phyloP scores from a whole-genome alignment of 2,888 invertebrate species.

The Cotesia congregata region DNA sequence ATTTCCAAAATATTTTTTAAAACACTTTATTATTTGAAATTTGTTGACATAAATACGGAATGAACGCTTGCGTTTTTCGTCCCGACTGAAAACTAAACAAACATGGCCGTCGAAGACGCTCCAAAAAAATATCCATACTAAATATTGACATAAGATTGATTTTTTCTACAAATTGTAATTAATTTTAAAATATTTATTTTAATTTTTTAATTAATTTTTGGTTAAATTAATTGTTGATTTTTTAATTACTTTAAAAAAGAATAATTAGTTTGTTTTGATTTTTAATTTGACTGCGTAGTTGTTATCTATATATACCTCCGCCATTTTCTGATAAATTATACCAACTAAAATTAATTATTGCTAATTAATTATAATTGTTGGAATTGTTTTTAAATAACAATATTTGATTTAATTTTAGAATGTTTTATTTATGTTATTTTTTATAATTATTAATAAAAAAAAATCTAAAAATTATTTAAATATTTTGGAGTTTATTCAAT shows the following conservation, averaged over 20 bases:
- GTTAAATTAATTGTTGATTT: neutral
- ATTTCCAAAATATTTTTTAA: neutral
- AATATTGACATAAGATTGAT: slow-evolving; percentile 20
- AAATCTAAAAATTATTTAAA: no score
- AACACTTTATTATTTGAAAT: slow-evolving; percentile 19
- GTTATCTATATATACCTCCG: neutral
- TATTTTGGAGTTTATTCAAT: no score
- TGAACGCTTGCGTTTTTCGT: slow-evolving; percentile 49
- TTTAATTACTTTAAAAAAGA: neutral
- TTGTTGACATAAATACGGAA: slow-evolving; percentile 47
- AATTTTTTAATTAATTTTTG: neutral
- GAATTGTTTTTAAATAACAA: neutral
- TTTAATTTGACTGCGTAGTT: neutral
- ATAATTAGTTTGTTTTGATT: neutral
- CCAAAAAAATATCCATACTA: slow-evolving; percentile 34
- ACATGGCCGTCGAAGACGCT: slow-evolving; percentile 61
- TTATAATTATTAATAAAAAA: no score
- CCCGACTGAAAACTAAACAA: slow-evolving; percentile 62
- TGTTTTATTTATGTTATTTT: no score
- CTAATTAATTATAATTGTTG: neutral
- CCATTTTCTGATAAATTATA: neutral
- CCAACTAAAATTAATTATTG: no score
- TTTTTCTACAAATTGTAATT: neutral
- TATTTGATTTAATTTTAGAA: neutral
- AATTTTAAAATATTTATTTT: neutral